These are phyloP conservation scores for Nycticryphes semicollaris DNA, from an alignment of 2,113 vertebrate species.

Conservation along the genomic window DNA sequence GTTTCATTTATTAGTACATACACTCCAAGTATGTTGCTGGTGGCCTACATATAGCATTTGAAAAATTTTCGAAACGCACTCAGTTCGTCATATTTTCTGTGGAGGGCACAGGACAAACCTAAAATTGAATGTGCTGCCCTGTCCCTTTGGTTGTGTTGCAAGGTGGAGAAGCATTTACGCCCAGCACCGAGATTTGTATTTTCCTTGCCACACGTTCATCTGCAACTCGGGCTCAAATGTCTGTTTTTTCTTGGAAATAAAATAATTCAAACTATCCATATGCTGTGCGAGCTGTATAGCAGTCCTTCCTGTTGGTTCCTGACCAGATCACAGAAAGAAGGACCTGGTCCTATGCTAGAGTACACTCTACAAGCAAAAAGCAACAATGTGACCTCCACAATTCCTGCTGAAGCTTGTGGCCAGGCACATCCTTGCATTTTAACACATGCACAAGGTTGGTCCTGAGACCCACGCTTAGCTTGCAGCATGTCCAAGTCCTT, in stretches of 20 bases:
- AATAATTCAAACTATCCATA: not conserved
- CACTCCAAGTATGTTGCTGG: not conserved
- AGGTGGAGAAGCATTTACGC: not conserved
- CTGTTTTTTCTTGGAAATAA: not conserved
- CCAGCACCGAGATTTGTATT: not conserved
- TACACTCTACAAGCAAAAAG: not conserved
- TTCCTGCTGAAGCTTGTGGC: not conserved
- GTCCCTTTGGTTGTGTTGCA: not conserved
- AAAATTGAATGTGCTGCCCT: not conserved
- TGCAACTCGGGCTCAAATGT: not conserved
- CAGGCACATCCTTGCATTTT: rapidly evolving
- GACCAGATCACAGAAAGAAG: not conserved
- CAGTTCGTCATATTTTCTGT: not conserved
- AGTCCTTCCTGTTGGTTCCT: not conserved
- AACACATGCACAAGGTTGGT: not conserved
- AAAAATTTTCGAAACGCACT: not conserved
- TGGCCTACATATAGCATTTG: not conserved
- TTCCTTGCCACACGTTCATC: not conserved
- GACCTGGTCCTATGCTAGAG: not conserved
- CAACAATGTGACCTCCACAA: not conserved
- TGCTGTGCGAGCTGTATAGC: not conserved
- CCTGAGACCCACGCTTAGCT: not conserved
- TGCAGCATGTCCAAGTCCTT: not conserved
- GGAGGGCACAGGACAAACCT: not conserved
- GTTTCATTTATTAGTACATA: not conserved